Percentiles rank a stretch among this genome's conserved stretches.
These are phyloP conservation scores for Eilema griseolum DNA, from an alignment of 2,888 invertebrate species.

Conservation along the genomic window DNA sequence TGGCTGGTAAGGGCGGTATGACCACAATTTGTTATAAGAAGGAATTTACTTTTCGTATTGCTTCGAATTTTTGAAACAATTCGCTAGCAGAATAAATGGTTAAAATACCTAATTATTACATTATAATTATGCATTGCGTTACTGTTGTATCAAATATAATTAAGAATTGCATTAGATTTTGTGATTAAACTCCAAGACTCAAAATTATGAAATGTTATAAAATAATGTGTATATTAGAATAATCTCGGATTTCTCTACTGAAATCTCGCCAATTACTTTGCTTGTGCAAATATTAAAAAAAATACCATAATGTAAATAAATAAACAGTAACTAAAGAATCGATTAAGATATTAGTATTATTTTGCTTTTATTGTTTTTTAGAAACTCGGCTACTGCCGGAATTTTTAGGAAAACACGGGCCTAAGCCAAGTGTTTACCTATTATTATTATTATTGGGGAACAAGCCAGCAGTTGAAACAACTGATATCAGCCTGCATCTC, in stretches of 20 bases:
- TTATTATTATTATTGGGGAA: too few species aligned
- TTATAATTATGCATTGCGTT: constrained; percentile 2
- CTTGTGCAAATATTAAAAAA: too few species aligned
- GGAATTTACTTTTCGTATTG: background rate
- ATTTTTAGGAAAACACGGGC: too few species aligned
- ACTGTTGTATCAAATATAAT: background rate
- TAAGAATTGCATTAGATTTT: background rate
- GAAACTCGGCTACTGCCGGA: too few species aligned
- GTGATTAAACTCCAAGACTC: background rate
- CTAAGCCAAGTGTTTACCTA: too few species aligned
- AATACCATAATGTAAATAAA: background rate
- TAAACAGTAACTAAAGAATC: too few species aligned
- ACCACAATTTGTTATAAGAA: background rate
- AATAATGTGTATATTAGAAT: background rate
- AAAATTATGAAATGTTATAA: background rate
- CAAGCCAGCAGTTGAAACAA: too few species aligned
- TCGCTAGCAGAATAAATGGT: background rate
- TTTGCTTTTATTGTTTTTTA: too few species aligned
- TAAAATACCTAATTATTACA: background rate
- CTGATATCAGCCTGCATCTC: too few species aligned
- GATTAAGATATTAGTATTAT: too few species aligned
- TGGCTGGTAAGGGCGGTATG: background rate
- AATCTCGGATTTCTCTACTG: background rate
- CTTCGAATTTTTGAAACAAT: background rate
- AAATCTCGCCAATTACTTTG: background rate